Conservation (phyloP, 2,113 vertebrate species). For the Centropristis striata region DNA sequence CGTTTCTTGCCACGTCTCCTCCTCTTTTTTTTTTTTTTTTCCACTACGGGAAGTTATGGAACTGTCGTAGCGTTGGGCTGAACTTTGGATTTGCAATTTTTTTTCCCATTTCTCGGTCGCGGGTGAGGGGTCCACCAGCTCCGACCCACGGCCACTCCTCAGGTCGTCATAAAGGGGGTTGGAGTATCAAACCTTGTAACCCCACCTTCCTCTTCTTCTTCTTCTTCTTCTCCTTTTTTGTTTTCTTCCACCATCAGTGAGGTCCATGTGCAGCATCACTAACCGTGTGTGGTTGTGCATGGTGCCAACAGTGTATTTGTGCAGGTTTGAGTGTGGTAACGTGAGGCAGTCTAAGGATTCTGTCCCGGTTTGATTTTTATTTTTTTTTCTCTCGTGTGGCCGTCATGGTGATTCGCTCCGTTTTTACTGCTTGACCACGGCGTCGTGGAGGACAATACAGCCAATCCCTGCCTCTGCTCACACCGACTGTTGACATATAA, state of each 20-base stretch:
- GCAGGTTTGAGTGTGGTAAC: conserved; percentile 45
- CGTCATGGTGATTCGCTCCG: conserved; percentile 51
- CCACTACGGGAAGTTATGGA: conserved; percentile 27
- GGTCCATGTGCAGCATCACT: conserved; percentile 25
- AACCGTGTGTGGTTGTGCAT: conserved; percentile 5
- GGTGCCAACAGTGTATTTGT: conserved; percentile 45
- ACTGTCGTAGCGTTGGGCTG: conserved; percentile 35
- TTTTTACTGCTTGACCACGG: conserved; percentile 50
- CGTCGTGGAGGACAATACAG: conserved; percentile 66
- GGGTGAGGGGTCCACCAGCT: conserved; percentile 51
- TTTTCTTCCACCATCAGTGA: conserved; percentile 1
- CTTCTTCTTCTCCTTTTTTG: background rate
- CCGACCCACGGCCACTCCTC: conserved; percentile 61
- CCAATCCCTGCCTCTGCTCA: conserved; percentile 72
- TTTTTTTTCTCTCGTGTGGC: conserved; percentile 9
- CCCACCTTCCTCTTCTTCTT: conserved; percentile 27
- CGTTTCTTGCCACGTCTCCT: conserved; percentile 44
- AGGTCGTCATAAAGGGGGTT: conserved; percentile 67
- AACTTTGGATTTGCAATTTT: conserved; percentile 35
- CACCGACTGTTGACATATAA: conserved; percentile 50
- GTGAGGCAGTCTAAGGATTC: conserved; percentile 40
- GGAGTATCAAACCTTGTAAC: conserved; percentile 58
- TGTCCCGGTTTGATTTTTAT: conserved; percentile 15
- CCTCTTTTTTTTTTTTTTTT: conserved; percentile 23
- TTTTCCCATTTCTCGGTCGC: conserved; percentile 33